Percentiles rank a stretch among this genome's conserved stretches.
Evolutionary conservation across 2,888 invertebrate species (phyloP).

Genomic region (Drosophila lacicola): DNA sequence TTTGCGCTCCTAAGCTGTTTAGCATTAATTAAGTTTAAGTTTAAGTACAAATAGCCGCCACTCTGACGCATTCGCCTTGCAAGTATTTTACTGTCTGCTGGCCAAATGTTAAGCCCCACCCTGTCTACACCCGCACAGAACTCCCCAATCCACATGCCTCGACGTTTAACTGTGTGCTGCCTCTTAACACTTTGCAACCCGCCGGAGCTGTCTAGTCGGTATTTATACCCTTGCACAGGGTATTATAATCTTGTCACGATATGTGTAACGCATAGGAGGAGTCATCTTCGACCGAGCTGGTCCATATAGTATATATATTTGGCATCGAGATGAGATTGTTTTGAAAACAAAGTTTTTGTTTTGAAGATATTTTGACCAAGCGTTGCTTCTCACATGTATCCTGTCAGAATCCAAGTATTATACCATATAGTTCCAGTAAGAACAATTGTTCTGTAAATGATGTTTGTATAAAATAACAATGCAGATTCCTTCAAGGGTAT

Average conservation of each 20-base stretch:
- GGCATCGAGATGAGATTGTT: no score
- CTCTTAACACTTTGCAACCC: constrained; percentile 68
- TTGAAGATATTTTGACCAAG: no score
- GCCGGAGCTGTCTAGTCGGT: constrained; percentile 28
- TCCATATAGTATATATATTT: no score
- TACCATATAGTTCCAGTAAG: no score
- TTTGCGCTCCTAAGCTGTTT: constrained; percentile 67
- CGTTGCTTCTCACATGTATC: no score
- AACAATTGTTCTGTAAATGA: no score
- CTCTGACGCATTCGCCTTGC: constrained; percentile 30
- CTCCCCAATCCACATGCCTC: constrained; percentile 24
- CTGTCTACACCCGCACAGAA: constrained; percentile 1
- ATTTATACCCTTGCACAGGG: not conserved
- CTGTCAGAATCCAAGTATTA: no score
- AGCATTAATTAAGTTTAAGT: constrained; percentile 78
- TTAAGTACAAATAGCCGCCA: constrained; percentile 58
- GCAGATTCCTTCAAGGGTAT: no score
- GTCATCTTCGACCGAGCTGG: no score
- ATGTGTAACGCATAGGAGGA: not conserved
- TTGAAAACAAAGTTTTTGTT: no score
- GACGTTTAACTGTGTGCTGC: constrained; percentile 63
- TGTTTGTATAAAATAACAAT: no score
- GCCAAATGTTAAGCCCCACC: constrained; percentile 67
- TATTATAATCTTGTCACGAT: not conserved
- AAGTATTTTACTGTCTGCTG: constrained; percentile 74